A percentile compares a stretch with the other conserved stretches of the same genome.
phyloP scores from a whole-genome alignment of 1,140 invertebrate genomes.

The Drosophila setifemur region DNA sequence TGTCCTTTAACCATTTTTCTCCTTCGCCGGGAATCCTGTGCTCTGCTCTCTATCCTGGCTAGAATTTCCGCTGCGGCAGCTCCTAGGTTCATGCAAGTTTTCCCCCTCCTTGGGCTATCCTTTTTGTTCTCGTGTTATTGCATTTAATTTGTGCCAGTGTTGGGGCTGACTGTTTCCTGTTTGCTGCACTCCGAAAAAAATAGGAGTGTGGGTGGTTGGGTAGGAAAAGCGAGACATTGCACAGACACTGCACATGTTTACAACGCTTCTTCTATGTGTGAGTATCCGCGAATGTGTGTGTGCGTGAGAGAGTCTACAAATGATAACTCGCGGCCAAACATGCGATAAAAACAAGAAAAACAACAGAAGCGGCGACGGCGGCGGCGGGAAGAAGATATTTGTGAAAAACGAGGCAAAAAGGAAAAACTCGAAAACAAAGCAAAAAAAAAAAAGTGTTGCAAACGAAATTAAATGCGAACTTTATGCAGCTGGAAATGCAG shows the following conservation, averaged over 20 bases:
- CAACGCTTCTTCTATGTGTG: constrained; percentile 13
- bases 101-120: constrained; percentile 2
- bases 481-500: constrained; percentile 76
- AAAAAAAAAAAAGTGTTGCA: constrained; percentile 34
- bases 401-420: constrained; percentile 26
- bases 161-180: constrained; percentile 42
- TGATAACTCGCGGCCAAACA: constrained; percentile 75
- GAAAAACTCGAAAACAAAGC: too few species aligned
- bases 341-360: constrained; percentile 51
- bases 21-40: not conserved
- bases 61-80: constrained; percentile 45
- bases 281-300: constrained; percentile 14
- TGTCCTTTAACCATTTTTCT: constrained; percentile 11
- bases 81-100: constrained; percentile 23
- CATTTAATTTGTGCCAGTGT: constrained; percentile 73
- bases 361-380: too few species aligned
- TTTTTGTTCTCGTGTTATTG: constrained; percentile 60
- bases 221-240: constrained; percentile 42
- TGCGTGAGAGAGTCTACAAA: constrained; percentile 40
- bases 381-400: constrained; percentile 49
- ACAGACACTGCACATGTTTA: constrained; percentile 66
- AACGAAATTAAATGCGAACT: constrained; percentile 78
- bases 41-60: constrained; percentile 14
- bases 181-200: constrained; percentile 27
- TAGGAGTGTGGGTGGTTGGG: not conserved